Evolutionary conservation across 2,888 invertebrate species (phyloP).

Genomic region (Trypoxylon attenuatum): DNA sequence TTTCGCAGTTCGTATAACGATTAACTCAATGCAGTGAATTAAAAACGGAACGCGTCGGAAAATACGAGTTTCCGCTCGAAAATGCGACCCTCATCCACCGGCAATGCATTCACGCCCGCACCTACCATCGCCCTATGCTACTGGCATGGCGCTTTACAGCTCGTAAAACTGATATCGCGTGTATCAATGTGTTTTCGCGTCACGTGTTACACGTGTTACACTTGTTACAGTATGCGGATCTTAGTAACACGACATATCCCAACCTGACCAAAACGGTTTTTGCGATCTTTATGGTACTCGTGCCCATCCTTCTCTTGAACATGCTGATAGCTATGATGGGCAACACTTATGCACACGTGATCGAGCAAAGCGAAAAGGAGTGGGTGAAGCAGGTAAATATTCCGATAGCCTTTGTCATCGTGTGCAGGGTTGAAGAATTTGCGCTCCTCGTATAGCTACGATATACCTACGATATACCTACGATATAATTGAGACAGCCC

Average conservation of each 20-base stretch:
- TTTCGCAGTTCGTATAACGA: slow-evolving; percentile 42
- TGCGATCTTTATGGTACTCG: slow-evolving; percentile 97
- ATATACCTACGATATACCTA: no score
- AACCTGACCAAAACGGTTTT: slow-evolving; percentile 97
- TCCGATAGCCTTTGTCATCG: no score
- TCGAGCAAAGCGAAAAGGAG: slow-evolving; percentile 98
- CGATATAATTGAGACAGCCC: no score
- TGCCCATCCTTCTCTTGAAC: slow-evolving; percentile 96
- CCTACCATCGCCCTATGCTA: background rate
- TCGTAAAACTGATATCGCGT: background rate
- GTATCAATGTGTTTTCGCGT: no score
- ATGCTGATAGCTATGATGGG: slow-evolving; percentile 99
- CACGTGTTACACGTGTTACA: no score
- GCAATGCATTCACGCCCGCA: no score
- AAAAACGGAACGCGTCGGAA: slow-evolving; percentile 24
- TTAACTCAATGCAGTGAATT: slow-evolving; percentile 33
- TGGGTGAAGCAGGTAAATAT: slow-evolving; percentile 92
- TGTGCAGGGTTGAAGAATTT: no score
- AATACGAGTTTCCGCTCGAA: slow-evolving; percentile 33
- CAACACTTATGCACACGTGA: slow-evolving; percentile 98
- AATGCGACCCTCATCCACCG: slow-evolving; percentile 12
- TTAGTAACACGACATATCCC: slow-evolving; percentile 92
- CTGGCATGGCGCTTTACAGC: background rate
- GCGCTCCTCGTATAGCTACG: no score
- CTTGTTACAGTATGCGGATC: slow-evolving; percentile 90